Conservation (phyloP, 2,888 invertebrate species). For the Serrognathus titanus region DNA sequence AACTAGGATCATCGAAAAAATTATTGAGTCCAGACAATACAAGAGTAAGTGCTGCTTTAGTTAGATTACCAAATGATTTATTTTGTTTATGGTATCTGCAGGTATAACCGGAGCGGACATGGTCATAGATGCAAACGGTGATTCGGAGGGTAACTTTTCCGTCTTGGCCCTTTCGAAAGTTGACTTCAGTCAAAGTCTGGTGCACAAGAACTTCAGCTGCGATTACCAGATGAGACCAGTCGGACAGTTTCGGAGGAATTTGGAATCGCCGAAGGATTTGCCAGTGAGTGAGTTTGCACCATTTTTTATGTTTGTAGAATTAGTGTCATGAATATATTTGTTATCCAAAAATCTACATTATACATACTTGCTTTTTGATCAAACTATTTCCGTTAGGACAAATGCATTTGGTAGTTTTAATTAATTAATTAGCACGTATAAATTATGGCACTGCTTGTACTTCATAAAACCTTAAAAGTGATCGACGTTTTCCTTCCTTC, state of each 20-base stretch:
- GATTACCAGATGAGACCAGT: conserved; percentile 78
- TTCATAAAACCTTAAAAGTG: too few relatives aligned
- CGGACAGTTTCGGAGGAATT: conserved; percentile 59
- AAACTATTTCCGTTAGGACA: too few relatives aligned
- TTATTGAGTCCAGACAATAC: conserved; percentile 80
- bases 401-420: too few relatives aligned
- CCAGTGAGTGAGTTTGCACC: conserved; percentile 66
- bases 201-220: conserved; percentile 62
- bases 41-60: conserved; percentile 66
- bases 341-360: too few relatives aligned
- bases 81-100: conserved; percentile 41
- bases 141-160: conserved; percentile 97
- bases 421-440: too few relatives aligned
- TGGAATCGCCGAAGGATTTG: conserved; percentile 59
- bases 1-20: conserved; percentile 78
- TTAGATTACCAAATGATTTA: neutral
- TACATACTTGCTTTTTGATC: too few relatives aligned
- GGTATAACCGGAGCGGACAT: conserved; percentile 94
- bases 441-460: too few relatives aligned
- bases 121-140: conserved; percentile 86
- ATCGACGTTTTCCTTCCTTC: too few relatives aligned
- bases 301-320: neutral
- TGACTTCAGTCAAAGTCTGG: conserved; percentile 40
- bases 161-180: conserved; percentile 72
- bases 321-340: too few relatives aligned